phyloP scores from a whole-genome alignment of 2,888 invertebrate species.

The Heliconius erato region DNA sequence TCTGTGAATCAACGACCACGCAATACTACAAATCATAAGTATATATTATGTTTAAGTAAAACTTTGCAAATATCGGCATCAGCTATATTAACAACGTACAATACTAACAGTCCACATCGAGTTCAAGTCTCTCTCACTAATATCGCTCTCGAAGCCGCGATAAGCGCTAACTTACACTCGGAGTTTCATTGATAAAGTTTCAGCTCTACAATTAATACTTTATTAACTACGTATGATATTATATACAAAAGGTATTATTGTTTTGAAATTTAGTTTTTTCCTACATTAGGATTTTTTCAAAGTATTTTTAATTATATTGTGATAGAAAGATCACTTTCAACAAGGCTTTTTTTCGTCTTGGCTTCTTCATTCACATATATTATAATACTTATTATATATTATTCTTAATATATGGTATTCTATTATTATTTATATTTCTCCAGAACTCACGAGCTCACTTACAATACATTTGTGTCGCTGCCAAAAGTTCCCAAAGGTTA shows the following conservation, averaged over 20 bases:
- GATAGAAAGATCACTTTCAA: no score
- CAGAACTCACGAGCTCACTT: background rate
- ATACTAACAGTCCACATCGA: no score
- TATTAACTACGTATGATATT: background rate
- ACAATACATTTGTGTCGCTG: background rate
- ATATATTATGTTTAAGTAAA: no score
- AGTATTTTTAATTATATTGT: background rate
- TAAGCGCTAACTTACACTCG: background rate
- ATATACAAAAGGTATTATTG: background rate
- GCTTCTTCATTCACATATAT: background rate
- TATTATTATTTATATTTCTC: background rate
- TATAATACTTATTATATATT: no score
- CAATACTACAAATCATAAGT: no score
- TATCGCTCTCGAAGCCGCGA: background rate
- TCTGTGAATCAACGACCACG: no score
- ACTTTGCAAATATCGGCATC: no score
- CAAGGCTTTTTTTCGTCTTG: no score
- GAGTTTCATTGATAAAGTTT: constrained; percentile 3
- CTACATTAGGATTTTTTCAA: no score
- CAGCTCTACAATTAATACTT: background rate
- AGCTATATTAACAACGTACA: no score
- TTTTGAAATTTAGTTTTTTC: background rate
- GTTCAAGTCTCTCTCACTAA: background rate
- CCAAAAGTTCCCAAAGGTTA: background rate
- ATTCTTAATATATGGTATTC: no score